Conservation (phyloP, 2,888 invertebrate genomes). For the Tetheella fluctuosa region DNA sequence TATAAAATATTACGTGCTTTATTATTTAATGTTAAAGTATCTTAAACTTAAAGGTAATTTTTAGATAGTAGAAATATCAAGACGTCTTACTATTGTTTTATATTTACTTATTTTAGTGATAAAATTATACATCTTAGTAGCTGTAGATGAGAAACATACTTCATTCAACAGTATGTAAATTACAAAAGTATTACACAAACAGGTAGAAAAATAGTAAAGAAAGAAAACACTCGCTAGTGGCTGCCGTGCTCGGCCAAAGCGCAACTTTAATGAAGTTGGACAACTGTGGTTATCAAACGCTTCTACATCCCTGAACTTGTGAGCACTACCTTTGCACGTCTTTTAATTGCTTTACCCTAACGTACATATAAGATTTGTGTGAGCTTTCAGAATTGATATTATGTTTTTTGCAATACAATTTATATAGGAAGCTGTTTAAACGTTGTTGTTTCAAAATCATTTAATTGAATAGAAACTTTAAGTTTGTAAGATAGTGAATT, state of each 20-base stretch:
- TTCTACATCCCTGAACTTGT: constrained; percentile 21
- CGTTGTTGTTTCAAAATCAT: not conserved
- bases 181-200: no score
- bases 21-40: constrained; percentile 5
- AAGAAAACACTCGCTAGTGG: constrained; percentile 19
- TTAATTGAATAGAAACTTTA: no score
- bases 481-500: no score
- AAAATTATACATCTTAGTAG: no score
- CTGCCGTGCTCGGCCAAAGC: constrained; percentile 26
- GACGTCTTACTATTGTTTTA: no score
- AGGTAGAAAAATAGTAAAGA: no score
- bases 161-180: no score
- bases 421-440: not conserved
- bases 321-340: constrained; percentile 14
- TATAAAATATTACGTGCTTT: constrained; percentile 1
- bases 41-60: not conserved
- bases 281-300: constrained; percentile 37
- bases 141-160: no score
- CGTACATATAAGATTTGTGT: not conserved
- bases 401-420: not conserved
- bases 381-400: not conserved
- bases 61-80: no score
- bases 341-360: constrained; percentile 10
- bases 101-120: no score
- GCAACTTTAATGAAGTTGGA: constrained; percentile 51